phyloP scores from a whole-genome alignment of 2,888 invertebrate genomes.

The Epistrophe grossulariae region DNA sequence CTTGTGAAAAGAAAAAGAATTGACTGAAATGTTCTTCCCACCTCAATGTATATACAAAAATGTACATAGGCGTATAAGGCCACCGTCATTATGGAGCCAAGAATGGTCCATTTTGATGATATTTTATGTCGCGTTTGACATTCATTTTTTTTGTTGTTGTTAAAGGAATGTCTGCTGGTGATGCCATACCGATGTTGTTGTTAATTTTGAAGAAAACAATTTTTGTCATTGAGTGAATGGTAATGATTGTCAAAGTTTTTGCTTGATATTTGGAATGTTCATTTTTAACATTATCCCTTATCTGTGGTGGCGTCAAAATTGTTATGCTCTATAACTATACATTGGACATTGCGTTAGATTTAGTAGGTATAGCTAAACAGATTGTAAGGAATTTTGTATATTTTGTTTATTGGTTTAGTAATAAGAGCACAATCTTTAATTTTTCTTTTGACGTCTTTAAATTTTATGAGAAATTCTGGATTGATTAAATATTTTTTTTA shows the following conservation, averaged over 20 bases:
- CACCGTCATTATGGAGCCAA: not conserved
- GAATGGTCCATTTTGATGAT: slow-evolving; percentile 47
- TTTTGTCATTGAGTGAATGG: slow-evolving; percentile 34
- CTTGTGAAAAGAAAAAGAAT: slow-evolving; percentile 6
- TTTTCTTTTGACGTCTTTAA: slow-evolving; percentile 33
- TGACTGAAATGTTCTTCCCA: not conserved
- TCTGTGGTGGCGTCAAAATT: not conserved
- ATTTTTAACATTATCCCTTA: not conserved
- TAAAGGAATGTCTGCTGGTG: slow-evolving; percentile 28
- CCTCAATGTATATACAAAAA: not conserved
- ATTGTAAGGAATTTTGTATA: slow-evolving; percentile 12
- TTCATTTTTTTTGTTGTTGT: not conserved
- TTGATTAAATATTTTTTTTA: not conserved
- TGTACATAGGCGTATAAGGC: not conserved
- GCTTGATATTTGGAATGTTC: slow-evolving; percentile 13
- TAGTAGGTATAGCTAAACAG: not conserved
- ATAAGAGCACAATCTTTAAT: not conserved
- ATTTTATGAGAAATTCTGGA: not conserved
- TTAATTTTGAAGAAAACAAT: slow-evolving; percentile 28
- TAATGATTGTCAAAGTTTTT: slow-evolving; percentile 53
- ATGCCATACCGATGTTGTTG: slow-evolving; percentile 18
- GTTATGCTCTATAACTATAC: not conserved
- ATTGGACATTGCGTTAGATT: not conserved
- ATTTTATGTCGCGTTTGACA: slow-evolving; percentile 60
- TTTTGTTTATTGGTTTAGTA: slow-evolving; percentile 38